Conservation (phyloP, 2,113 vertebrate species). For the Ptilorrhoa leucosticta region DNA sequence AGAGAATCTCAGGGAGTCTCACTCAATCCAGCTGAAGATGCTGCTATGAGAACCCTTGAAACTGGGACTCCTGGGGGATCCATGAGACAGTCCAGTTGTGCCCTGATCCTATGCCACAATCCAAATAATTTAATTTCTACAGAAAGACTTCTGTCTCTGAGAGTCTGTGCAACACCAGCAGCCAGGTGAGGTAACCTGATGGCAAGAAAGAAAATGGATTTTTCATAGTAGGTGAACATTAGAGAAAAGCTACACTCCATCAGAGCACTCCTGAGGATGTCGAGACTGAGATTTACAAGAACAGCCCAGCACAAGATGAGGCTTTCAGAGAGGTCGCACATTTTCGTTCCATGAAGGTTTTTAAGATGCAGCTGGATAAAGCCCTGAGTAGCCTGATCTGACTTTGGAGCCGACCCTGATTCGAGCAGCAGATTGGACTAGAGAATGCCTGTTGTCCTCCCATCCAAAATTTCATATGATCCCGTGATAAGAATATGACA, state of each 20-base stretch:
- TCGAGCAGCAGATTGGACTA: not conserved
- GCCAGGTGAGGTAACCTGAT: not conserved
- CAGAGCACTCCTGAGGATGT: not conserved
- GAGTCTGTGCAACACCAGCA: not conserved
- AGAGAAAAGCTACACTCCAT: not conserved
- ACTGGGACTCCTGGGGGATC: not conserved
- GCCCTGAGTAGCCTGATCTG: not conserved
- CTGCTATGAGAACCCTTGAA: not conserved
- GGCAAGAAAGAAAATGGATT: not conserved
- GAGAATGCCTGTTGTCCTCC: not conserved
- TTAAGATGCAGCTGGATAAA: not conserved
- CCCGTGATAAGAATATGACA: not conserved
- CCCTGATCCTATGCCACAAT: not conserved
- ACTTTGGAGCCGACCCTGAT: not conserved
- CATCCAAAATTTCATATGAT: not conserved
- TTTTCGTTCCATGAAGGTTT: not conserved
- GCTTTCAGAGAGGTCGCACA: not conserved
- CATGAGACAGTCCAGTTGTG: not conserved
- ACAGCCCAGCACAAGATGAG: not conserved
- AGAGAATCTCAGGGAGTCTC: not conserved
- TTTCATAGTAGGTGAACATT: not conserved
- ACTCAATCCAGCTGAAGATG: not conserved
- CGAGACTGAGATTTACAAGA: not conserved
- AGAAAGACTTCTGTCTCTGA: not conserved
- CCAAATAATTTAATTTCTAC: not conserved